A percentile compares a stretch with the other conserved stretches of the same genome.
phyloP scores from a whole-genome alignment of 2,113 vertebrate species.

The Oncorhynchus clarkii region DNA sequence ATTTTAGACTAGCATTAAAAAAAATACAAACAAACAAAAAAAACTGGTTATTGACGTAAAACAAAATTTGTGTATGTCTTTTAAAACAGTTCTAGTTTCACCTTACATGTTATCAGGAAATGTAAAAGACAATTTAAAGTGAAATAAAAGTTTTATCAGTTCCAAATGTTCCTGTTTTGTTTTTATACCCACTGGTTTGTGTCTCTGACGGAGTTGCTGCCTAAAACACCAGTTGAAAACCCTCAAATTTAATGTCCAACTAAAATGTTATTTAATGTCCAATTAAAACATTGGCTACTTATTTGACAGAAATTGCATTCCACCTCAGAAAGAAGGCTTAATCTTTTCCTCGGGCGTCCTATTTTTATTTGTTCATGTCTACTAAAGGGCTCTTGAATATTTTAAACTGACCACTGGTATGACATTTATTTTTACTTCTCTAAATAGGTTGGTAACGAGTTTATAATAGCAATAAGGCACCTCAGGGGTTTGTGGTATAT shows the following conservation, averaged over 20 bases:
- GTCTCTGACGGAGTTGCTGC: not conserved
- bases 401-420: no score
- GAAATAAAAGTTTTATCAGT: conserved; percentile 99
- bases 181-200: conserved; percentile 36
- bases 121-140: conserved; percentile 97
- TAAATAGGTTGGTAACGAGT: no score
- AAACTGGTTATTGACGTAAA: conserved; percentile 89
- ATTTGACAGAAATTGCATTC: no score
- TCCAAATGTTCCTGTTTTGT: conserved; percentile 72
- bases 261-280: not conserved
- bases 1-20: conserved; percentile 90
- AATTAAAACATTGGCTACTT: no score
- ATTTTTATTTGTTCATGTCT: no score
- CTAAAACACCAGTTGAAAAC: not conserved
- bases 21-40: conserved; percentile 74
- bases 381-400: no score
- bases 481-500: no score
- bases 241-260: not conserved
- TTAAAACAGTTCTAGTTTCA: conserved; percentile 95
- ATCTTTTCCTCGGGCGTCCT: no score
- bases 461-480: no score
- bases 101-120: conserved; percentile 93
- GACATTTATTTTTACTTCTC: no score
- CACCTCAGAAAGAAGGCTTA: no score
- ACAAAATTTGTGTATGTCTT: conserved; percentile 98